These are phyloP conservation scores for Sinosuthora webbiana DNA, from an alignment of 2,113 vertebrate species.

Conservation along the genomic window DNA sequence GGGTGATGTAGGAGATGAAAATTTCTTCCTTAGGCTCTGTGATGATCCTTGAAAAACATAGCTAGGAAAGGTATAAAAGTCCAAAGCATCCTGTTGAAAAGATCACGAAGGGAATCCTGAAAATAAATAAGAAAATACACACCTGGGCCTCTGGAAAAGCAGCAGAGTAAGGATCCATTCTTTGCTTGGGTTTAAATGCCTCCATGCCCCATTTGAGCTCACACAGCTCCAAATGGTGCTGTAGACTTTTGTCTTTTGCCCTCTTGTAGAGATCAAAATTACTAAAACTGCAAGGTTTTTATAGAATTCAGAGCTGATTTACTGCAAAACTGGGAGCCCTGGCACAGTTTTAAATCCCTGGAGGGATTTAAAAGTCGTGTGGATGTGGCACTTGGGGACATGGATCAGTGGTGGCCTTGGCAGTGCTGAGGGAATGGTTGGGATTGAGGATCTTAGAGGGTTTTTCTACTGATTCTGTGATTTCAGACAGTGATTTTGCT, in stretches of 20 bases:
- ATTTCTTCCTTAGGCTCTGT: neutral
- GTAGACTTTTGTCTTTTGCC: neutral
- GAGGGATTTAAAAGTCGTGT: fast-evolving
- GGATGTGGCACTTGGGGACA: neutral
- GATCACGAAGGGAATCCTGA: neutral
- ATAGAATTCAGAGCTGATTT: neutral
- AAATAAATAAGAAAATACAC: neutral
- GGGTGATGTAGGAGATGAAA: neutral
- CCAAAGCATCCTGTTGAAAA: neutral
- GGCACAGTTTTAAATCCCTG: neutral
- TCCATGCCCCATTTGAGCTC: neutral
- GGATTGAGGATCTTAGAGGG: neutral
- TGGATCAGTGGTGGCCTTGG: neutral
- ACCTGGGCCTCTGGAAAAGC: neutral
- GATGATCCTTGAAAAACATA: neutral
- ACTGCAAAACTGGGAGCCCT: neutral
- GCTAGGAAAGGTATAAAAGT: neutral
- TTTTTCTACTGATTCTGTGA: neutral
- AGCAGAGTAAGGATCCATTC: neutral
- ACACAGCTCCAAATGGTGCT: neutral
- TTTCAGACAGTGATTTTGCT: neutral
- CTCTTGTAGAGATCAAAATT: neutral
- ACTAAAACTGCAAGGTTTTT: neutral
- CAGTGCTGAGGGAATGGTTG: fast-evolving
- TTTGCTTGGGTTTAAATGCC: neutral